Percentiles rank a stretch among this genome's conserved stretches.
These are phyloP conservation scores for Drosophila hydei DNA, from an alignment of 1,140 invertebrate species.

Conservation along the genomic window DNA sequence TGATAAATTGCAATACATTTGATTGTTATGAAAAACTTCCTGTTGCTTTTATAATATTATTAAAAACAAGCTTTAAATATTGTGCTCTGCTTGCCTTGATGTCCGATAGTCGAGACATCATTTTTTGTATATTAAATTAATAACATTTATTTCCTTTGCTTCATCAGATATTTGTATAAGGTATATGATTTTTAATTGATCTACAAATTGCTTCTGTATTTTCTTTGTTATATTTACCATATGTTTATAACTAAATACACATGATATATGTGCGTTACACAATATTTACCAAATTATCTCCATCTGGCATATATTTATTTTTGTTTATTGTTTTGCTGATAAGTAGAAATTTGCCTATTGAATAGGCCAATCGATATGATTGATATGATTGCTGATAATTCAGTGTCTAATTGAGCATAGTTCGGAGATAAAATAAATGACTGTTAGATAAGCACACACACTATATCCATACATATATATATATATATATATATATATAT, in stretches of 20 bases:
- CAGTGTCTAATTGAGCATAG: constrained; percentile 39
- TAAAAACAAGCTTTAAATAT: background rate
- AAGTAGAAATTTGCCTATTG: constrained; percentile 30
- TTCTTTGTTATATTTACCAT: background rate
- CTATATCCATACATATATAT: too few relatives aligned
- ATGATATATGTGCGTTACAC: background rate
- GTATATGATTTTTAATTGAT: too few relatives aligned
- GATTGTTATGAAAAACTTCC: constrained; percentile 1
- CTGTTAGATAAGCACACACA: too few relatives aligned
- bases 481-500: too few relatives aligned
- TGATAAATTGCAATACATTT: background rate
- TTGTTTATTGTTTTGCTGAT: constrained; percentile 15
- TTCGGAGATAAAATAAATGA: too few relatives aligned
- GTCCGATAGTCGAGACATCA: background rate
- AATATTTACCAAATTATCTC: background rate
- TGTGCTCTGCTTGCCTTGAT: background rate
- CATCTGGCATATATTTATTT: constrained; percentile 26
- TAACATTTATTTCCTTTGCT: too few relatives aligned
- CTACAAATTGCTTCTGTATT: background rate
- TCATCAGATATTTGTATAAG: too few relatives aligned
- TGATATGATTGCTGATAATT: constrained; percentile 52
- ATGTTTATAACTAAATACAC: constrained; percentile 1
- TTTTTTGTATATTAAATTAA: too few relatives aligned
- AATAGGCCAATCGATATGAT: constrained; percentile 41
- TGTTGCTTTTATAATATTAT: constrained; percentile 3